Evolutionary conservation across 2,797 vertebrate species (phyloP), one percentile per base, ranked within the genome.

Genomic region (Labroides dimidiatus): DNA sequence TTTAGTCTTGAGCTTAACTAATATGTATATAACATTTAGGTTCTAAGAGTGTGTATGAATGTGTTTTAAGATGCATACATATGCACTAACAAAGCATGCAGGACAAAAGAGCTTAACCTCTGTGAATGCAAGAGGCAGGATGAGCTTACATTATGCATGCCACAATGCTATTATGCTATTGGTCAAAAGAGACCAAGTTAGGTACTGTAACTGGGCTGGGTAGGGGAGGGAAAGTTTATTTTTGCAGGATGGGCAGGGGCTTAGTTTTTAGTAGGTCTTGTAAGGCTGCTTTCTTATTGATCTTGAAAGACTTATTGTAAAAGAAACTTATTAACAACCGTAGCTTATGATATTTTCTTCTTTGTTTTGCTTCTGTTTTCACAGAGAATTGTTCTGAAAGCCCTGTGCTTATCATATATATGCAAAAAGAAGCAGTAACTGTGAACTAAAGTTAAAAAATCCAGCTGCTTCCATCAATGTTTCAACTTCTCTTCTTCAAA

Each of bases 401-500:
- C 82, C 86, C 89, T 41, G 90, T 80, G 90, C 90, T 95, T 89
- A 83, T 93, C 92, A 93, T 87, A 93, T 91, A 92, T 94, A 94
- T 94, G 93, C 94, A 94, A 94, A 93, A 91, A 92, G 90, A 93
- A 93, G 90, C 89, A 93, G 85, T 93, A 90, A 94, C 93, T 94
- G 93, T 94, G 93, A 93, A 93, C 84, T 93, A 89, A 92, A 69
- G 83, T 83, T 87, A 87, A 81, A 52, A 80, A 81, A 93, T 84
- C 80, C 81, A 81, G 69, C 84, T 86, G 87, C 84, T 87, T 91
- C 87, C 82, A 84, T 82, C 72, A 69, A 50, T 75, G 77, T 71
- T 55, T 72, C 37, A 12, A 68, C 54, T 75, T 44, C 47, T 75
- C 66, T 71, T 58, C 51, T 70, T 43, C 47, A 55, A 78, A 49